A percentile compares a stretch with the other conserved stretches of the same genome.
Conservation (phyloP, 2,113 vertebrate genomes). For the Desmodus rotundus region DNA sequence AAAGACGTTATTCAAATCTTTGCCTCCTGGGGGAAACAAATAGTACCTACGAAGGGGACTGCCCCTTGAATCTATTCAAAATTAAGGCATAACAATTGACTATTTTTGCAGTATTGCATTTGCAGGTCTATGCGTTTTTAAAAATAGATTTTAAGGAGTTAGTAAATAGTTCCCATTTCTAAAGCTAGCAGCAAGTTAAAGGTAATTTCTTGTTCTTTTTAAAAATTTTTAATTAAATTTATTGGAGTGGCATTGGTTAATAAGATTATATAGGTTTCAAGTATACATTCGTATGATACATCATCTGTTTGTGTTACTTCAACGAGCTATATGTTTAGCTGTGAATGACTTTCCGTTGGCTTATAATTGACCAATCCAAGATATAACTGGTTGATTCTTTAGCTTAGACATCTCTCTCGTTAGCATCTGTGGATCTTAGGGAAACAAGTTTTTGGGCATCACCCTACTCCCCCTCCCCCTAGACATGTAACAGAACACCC, state of each 20-base stretch:
- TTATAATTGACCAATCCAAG: not conserved
- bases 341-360: not conserved
- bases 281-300: not conserved
- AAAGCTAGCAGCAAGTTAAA: not conserved
- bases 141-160: not conserved
- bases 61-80: not conserved
- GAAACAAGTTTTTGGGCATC: not conserved
- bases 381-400: not conserved
- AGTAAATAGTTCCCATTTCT: not conserved
- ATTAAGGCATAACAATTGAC: not conserved
- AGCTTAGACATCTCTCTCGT: not conserved
- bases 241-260: not conserved
- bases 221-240: not conserved
- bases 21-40: not conserved
- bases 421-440: not conserved
- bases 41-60: not conserved
- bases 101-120: not conserved
- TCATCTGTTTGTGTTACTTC: not conserved
- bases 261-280: not conserved
- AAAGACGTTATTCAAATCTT: not conserved
- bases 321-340: not conserved
- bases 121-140: not conserved
- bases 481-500: not conserved
- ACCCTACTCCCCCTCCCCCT: not conserved
- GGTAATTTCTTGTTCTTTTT: not conserved